phyloP scores from a whole-genome alignment of 2,113 vertebrate species.

The Dicentrarchus labrax region DNA sequence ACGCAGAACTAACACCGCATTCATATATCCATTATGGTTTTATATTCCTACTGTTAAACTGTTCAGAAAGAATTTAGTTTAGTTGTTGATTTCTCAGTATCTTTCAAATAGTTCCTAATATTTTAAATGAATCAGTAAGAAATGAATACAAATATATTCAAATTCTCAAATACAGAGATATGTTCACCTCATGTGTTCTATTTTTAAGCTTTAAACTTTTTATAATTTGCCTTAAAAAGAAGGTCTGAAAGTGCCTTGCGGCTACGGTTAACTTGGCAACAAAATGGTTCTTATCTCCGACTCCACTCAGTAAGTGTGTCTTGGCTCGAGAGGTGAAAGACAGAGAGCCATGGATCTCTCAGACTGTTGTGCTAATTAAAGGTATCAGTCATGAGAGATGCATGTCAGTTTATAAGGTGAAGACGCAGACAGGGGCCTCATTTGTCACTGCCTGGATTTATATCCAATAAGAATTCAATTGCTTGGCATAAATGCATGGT shows the following conservation, averaged over 20 bases:
- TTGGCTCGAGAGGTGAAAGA: conserved; percentile 59
- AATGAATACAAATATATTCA: background rate
- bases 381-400: conserved; percentile 78
- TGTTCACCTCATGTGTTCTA: background rate
- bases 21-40: background rate
- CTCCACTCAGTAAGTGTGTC: conserved; percentile 44
- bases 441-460: conserved; percentile 78
- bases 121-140: background rate
- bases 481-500: conserved; percentile 77
- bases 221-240: conserved; percentile 24
- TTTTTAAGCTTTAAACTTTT: conserved; percentile 28
- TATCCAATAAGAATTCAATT: conserved; percentile 83
- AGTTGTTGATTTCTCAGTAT: background rate
- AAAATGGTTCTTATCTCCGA: conserved; percentile 40
- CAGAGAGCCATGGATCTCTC: conserved; percentile 62
- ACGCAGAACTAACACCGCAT: background rate
- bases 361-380: conserved; percentile 76
- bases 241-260: background rate
- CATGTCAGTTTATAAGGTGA: conserved; percentile 71
- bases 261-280: conserved; percentile 51
- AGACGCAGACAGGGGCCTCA: conserved; percentile 58
- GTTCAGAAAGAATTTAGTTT: background rate
- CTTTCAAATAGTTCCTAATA: background rate
- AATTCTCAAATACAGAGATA: background rate
- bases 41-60: background rate